Evolutionary conservation across 2,797 vertebrate genomes (phyloP).

Genomic region (Cossypha heuglini): DNA sequence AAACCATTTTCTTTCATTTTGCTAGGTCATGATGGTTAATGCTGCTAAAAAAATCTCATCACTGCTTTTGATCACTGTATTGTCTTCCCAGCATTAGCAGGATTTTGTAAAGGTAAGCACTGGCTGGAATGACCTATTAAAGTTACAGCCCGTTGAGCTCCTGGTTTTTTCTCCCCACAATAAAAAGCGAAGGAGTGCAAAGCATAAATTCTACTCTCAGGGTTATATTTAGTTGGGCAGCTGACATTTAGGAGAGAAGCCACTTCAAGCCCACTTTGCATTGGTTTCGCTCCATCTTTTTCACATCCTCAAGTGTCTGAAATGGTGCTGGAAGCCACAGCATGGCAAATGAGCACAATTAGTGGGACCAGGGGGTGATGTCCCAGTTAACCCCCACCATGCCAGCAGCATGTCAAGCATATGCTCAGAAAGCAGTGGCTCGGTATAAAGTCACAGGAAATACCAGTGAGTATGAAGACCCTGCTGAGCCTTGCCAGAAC

Average conservation of each 20-base stretch:
- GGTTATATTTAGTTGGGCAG: conserved; percentile 73
- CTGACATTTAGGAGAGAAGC: conserved; percentile 60
- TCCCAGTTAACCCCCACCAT: conserved; percentile 7
- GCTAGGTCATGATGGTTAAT: conserved; percentile 96
- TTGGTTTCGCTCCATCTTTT: conserved; percentile 58
- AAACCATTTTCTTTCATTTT: conserved; percentile 93
- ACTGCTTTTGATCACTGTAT: conserved; percentile 83
- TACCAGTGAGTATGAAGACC: background rate
- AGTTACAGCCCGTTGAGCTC: conserved; percentile 74
- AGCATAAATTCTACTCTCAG: conserved; percentile 69
- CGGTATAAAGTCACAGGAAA: background rate
- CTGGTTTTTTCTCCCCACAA: conserved; percentile 62
- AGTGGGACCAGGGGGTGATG: conserved; percentile 9
- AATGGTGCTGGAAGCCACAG: conserved; percentile 21
- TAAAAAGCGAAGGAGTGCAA: conserved; percentile 68
- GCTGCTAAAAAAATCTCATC: conserved; percentile 91
- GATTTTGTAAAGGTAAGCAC: conserved; percentile 82
- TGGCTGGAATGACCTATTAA: conserved; percentile 77
- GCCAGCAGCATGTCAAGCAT: background rate
- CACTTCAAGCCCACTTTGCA: conserved; percentile 57
- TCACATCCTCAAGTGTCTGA: conserved; percentile 32
- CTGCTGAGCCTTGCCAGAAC: background rate
- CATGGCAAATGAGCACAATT: conserved; percentile 30
- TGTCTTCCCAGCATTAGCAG: conserved; percentile 73
- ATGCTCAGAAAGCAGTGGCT: background rate